These are phyloP conservation scores for Drepana arcuata DNA, from an alignment of 1,140 invertebrate genomes.

Conservation along the genomic window DNA sequence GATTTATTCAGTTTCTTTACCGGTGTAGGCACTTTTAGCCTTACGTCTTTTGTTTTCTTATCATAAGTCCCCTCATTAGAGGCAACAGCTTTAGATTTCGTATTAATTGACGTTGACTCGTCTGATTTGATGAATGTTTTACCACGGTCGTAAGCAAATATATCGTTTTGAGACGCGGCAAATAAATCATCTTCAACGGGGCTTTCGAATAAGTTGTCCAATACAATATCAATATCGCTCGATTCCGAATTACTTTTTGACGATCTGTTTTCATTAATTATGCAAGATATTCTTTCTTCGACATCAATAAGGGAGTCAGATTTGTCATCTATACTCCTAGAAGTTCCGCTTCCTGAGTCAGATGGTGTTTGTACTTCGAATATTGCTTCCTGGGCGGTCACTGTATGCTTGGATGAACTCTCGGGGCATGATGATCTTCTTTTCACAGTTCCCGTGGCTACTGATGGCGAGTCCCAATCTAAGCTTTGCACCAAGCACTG, in stretches of 20 bases:
- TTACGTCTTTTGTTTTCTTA: constrained; percentile 40
- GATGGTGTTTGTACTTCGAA: constrained; percentile 50
- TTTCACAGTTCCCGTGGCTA: constrained; percentile 77
- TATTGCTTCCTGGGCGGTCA: constrained; percentile 29
- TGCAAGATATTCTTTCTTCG: constrained; percentile 62
- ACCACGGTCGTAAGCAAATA: constrained; percentile 26
- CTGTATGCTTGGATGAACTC: constrained; percentile 25
- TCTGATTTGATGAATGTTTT: constrained; percentile 44
- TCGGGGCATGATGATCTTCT: constrained; percentile 72
- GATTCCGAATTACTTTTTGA: constrained; percentile 60
- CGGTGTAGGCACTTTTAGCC: constrained; percentile 39
- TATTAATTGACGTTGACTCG: constrained; percentile 14
- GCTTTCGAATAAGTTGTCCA: constrained; percentile 49
- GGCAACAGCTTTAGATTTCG: constrained; percentile 16
- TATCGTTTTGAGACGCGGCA: constrained; percentile 23
- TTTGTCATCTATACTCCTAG: constrained; percentile 41
- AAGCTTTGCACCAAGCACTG: constrained; percentile 59
- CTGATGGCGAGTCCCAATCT: constrained; percentile 80
- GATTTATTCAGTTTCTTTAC: constrained; percentile 50
- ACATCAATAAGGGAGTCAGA: constrained; percentile 53
- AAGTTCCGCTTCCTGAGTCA: constrained; percentile 48
- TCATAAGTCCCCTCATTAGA: constrained; percentile 11
- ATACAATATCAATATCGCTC: constrained; percentile 54
- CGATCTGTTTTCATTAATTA: constrained; percentile 60
- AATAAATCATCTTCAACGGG: constrained; percentile 26